phyloP scores from a whole-genome alignment of 2,888 invertebrate species.

The Cheilosia scutellata region DNA sequence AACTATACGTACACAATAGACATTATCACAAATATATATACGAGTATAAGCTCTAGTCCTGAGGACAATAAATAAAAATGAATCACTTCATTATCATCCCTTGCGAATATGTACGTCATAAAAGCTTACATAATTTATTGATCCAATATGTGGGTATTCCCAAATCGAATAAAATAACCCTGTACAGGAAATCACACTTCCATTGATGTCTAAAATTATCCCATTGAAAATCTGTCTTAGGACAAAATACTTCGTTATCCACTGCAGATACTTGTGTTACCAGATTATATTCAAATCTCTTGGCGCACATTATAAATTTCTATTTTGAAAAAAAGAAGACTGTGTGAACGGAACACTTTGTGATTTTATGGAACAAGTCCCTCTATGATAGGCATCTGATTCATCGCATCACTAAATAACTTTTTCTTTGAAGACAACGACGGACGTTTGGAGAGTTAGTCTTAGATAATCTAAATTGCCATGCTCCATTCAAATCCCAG shows the following conservation, averaged over 20 bases:
- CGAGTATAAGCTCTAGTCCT: background rate
- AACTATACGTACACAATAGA: too few relatives aligned
- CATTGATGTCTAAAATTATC: slow-evolving; percentile 16
- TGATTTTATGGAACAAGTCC: background rate
- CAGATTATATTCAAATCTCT: slow-evolving; percentile 4
- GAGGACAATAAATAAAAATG: background rate
- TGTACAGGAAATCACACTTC: slow-evolving; percentile 2
- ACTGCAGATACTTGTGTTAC: background rate
- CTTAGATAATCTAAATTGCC: slow-evolving; percentile 13
- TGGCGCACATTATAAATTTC: slow-evolving; percentile 9
- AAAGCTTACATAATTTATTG: slow-evolving; percentile 3
- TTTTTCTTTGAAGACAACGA: background rate
- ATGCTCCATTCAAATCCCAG: slow-evolving; percentile 1
- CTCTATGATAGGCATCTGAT: background rate
- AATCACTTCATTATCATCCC: background rate
- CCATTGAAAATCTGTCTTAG: background rate
- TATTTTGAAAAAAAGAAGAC: background rate
- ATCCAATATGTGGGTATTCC: background rate
- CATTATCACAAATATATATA: too few relatives aligned
- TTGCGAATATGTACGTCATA: background rate
- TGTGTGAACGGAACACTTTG: background rate
- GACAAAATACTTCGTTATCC: background rate
- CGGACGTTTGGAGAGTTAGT: too few relatives aligned
- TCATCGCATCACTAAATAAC: background rate
- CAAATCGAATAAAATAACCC: background rate